phyloP scores from a whole-genome alignment of 2,888 invertebrate genomes.

The Catocala fraxini region DNA sequence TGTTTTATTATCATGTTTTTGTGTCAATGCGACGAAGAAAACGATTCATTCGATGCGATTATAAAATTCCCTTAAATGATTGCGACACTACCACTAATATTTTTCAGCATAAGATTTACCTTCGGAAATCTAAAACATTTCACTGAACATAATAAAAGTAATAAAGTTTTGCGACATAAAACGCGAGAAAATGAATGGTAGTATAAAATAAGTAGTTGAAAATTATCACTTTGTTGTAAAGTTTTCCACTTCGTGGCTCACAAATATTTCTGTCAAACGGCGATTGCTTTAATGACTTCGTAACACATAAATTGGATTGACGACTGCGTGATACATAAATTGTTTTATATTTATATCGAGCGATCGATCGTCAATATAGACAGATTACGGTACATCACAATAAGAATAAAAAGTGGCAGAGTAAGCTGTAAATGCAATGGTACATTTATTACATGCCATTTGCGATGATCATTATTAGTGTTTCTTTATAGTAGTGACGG shows the following conservation, averaged over 20 bases:
- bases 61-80: conserved; percentile 48
- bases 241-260: conserved; percentile 24
- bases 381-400: conserved; percentile 45
- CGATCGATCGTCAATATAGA: conserved; percentile 40
- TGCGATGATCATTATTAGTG: conserved; percentile 30
- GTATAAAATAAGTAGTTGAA: conserved; percentile 38
- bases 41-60: conserved; percentile 48
- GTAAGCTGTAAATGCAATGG: conserved; percentile 50
- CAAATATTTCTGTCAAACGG: conserved; percentile 14
- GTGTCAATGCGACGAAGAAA: conserved; percentile 53
- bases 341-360: conserved; percentile 12
- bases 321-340: conserved; percentile 1
- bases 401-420: conserved; percentile 42
- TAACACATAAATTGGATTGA: background rate
- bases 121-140: conserved; percentile 24
- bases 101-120: conserved; percentile 31
- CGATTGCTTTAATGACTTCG: conserved; percentile 28
- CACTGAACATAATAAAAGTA: conserved; percentile 26
- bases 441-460: conserved; percentile 48
- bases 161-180: conserved; percentile 37
- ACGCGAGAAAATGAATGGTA: conserved; percentile 40
- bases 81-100: conserved; percentile 28
- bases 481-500: conserved; percentile 4
- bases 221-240: conserved; percentile 42
- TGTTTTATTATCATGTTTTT: conserved; percentile 61